Percentiles rank a stretch among this genome's conserved stretches.
Evolutionary conservation across 2,113 vertebrate species (phyloP).

Genomic region (Lepus americanus): DNA sequence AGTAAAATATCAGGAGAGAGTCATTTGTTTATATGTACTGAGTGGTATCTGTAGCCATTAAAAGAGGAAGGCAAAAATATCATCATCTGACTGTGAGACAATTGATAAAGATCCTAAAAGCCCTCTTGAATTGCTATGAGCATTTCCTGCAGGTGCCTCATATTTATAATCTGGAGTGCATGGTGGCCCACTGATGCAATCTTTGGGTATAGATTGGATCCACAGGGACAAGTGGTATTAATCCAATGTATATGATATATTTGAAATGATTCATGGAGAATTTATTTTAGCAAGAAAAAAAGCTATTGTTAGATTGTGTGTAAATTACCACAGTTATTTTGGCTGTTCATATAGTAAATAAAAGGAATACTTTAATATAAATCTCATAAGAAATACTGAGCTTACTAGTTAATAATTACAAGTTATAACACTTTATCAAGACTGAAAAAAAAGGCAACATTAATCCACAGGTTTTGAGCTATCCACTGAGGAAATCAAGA

Average conservation of each 20-base stretch:
- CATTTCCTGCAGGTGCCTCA: background rate
- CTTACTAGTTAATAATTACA: background rate
- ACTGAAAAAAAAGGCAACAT: background rate
- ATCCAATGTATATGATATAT: background rate
- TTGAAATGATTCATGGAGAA: background rate
- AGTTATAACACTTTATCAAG: background rate
- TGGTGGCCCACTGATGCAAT: background rate
- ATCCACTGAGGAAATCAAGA: background rate
- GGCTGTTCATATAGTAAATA: background rate
- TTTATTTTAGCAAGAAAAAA: background rate
- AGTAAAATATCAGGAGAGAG: background rate
- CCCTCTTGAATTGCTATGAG: background rate
- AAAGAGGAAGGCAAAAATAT: background rate
- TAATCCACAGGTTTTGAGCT: background rate
- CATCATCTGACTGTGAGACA: background rate
- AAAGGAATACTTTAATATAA: background rate
- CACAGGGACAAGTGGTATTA: background rate
- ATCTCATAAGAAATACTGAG: background rate
- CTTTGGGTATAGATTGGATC: background rate
- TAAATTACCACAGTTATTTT: background rate
- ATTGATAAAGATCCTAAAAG: background rate
- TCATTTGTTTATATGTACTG: background rate
- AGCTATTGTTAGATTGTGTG: background rate
- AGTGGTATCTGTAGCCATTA: background rate
- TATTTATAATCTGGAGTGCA: background rate